Evolutionary conservation across 2,888 invertebrate genomes (phyloP).

Genomic region (Onchidella celtica): DNA sequence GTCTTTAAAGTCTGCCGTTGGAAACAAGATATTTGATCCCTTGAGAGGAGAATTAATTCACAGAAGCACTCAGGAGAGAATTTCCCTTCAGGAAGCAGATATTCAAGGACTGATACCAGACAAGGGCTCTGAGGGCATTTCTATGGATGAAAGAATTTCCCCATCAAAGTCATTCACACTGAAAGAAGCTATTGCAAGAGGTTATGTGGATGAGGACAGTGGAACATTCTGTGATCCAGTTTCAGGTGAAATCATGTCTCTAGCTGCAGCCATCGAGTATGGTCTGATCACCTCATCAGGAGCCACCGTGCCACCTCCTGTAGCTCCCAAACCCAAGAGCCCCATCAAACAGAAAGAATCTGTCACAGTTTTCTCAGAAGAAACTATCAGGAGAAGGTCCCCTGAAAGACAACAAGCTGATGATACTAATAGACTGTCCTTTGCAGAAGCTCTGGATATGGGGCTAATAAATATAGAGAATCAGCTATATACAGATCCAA

Average conservation of each 20-base stretch:
- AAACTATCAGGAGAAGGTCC: constrained; percentile 24
- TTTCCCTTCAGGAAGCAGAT: constrained; percentile 90
- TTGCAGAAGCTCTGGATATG: constrained; percentile 89
- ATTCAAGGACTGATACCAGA: constrained; percentile 75
- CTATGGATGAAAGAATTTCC: too few relatives aligned
- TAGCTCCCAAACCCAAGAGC: constrained; percentile 48
- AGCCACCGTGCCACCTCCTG: neutral
- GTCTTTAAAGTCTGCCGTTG: constrained; percentile 94
- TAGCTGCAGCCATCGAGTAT: constrained; percentile 83
- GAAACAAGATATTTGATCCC: constrained; percentile 92
- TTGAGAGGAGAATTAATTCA: constrained; percentile 87
- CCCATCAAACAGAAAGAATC: constrained; percentile 4
- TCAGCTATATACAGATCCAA: constrained; percentile 78
- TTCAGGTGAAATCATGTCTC: constrained; percentile 73
- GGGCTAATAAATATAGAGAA: constrained; percentile 85
- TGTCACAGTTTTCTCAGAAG: constrained; percentile 1
- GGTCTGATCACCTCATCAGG: constrained; percentile 86
- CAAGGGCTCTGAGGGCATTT: neutral
- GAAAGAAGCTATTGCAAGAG: constrained; percentile 83
- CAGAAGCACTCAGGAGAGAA: constrained; percentile 85
- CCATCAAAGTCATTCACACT: constrained; percentile 79
- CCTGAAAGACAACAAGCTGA: constrained; percentile 52
- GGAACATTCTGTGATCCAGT: constrained; percentile 85
- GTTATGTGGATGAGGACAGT: constrained; percentile 84
- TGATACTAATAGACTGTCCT: constrained; percentile 61